Conservation (phyloP, 2,797 vertebrate genomes). For the Esox masquinongy region DNA sequence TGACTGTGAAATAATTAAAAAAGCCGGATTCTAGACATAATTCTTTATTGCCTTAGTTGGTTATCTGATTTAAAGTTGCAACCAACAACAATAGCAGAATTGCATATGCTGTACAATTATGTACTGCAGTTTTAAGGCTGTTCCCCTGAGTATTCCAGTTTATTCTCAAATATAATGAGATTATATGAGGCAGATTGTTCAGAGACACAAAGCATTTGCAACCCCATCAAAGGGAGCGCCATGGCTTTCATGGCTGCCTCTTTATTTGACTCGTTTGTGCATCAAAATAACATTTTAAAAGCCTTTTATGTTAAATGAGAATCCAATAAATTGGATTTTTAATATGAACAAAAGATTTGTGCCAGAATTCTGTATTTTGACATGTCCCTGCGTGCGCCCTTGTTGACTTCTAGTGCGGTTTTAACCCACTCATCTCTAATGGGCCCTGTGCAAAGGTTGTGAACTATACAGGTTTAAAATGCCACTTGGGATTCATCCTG, state of each 20-base stretch:
- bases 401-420: too few species aligned
- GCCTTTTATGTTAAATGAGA: too few species aligned
- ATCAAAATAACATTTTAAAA: too few species aligned
- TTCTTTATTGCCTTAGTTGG: background rate
- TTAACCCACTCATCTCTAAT: too few species aligned
- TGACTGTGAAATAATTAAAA: conserved; percentile 3
- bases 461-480: too few species aligned
- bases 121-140: conserved; percentile 40
- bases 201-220: conserved; percentile 17
- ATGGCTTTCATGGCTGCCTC: background rate
- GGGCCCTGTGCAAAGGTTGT: too few species aligned
- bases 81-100: background rate
- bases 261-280: conserved; percentile 3
- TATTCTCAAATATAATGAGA: conserved; percentile 11
- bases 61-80: conserved; percentile 4
- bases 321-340: too few species aligned
- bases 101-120: conserved; percentile 8
- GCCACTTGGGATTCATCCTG: too few species aligned
- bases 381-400: too few species aligned
- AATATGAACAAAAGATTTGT: too few species aligned
- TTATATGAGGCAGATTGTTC: conserved; percentile 5
- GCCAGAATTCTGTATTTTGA: too few species aligned
- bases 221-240: background rate
- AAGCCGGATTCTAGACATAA: background rate
- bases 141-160: conserved; percentile 37